A percentile compares a stretch with the other conserved stretches of the same genome.
phyloP scores from a whole-genome alignment of 30 jellyfish, hydroid and myxozoan species.

The Clytia hemisphaerica region DNA sequence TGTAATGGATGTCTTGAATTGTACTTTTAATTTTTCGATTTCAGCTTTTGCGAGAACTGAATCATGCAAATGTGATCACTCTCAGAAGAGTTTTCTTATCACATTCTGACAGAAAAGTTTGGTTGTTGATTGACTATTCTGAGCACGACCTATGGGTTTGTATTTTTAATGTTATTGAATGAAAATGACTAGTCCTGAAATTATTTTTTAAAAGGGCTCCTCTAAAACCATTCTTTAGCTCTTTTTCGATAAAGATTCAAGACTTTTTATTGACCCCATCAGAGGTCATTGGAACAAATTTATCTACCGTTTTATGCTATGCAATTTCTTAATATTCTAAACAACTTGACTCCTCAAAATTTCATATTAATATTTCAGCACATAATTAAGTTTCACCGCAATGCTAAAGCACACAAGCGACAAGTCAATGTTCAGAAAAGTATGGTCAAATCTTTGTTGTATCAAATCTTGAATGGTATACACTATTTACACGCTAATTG shows the following conservation, averaged over 20 bases:
- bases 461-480: constrained; percentile 85
- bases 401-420: constrained; percentile 83
- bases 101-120: constrained; percentile 82
- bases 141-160: constrained; percentile 97
- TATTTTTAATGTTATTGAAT: background rate
- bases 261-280: background rate
- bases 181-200: background rate
- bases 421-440: constrained; percentile 72
- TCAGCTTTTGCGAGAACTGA: constrained; percentile 78
- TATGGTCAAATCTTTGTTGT: constrained; percentile 78
- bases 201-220: no score
- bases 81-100: constrained; percentile 81
- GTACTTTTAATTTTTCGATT: background rate
- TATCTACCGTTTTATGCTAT: background rate
- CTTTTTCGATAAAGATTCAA: background rate
- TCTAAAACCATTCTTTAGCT: no score
- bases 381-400: constrained; percentile 78
- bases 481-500: constrained; percentile 91
- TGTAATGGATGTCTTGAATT: no score
- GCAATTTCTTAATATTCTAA: background rate
- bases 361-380: constrained; percentile 39
- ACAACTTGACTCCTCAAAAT: background rate
- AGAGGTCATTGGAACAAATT: background rate
- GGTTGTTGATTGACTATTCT: constrained; percentile 87
- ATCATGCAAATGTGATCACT: constrained; percentile 86